A percentile compares a stretch with the other conserved stretches of the same genome.
Conservation (phyloP, 2,888 invertebrate genomes). For the Ormia ochracea region DNA sequence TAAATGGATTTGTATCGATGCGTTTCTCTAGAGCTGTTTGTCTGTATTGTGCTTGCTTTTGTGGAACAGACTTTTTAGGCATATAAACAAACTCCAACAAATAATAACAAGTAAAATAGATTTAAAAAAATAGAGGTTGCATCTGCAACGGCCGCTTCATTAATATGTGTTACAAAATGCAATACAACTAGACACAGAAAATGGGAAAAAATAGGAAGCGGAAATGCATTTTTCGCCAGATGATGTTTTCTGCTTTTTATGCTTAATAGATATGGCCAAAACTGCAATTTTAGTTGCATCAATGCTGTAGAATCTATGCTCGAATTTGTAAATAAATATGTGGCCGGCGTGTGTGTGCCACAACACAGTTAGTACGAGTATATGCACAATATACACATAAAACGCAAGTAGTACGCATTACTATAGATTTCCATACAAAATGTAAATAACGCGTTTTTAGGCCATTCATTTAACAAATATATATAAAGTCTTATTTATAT, state of each 20-base stretch:
- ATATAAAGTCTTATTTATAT: too few species aligned
- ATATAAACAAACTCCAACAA: slow-evolving; percentile 46
- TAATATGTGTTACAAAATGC: slow-evolving; percentile 6
- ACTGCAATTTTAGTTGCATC: slow-evolving; percentile 52
- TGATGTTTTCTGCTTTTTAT: slow-evolving; percentile 4
- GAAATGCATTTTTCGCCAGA: slow-evolving; percentile 46
- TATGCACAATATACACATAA: slow-evolving; percentile 10
- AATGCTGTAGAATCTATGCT: slow-evolving; percentile 3
- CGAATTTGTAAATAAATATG: slow-evolving; percentile 7
- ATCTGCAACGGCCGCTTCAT: slow-evolving; percentile 11
- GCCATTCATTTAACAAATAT: slow-evolving; percentile 39
- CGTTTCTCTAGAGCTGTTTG: slow-evolving; percentile 21
- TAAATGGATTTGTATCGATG: slow-evolving; percentile 23
- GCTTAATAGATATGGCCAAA: slow-evolving; percentile 12
- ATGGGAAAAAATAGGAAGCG: background rate
- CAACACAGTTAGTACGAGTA: too few species aligned
- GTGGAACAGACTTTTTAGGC: slow-evolving; percentile 55
- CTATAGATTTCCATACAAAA: background rate
- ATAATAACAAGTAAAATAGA: slow-evolving; percentile 14
- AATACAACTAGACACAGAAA: background rate
- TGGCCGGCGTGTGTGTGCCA: background rate
- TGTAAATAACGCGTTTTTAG: slow-evolving; percentile 58
- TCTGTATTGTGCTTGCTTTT: slow-evolving; percentile 27
- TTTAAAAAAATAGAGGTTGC: background rate
- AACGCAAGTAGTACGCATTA: slow-evolving; percentile 47